Base-by-base conservation (phyloP, 2,797 vertebrate genomes). In the Arctocebus calabarensis region DNA sequence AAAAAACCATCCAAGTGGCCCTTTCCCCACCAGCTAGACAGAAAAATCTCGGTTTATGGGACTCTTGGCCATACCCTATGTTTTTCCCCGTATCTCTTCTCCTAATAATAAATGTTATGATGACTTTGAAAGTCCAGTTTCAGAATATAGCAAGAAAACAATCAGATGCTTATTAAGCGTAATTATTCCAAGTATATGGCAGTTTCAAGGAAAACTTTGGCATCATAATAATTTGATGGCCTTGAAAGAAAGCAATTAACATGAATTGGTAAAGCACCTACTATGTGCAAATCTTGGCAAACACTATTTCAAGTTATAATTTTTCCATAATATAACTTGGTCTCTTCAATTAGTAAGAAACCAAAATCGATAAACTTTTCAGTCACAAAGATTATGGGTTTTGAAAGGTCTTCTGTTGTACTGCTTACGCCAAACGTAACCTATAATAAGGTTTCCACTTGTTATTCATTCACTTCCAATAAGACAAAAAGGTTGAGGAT, bases 401-500 rank as follows among this genome's bases (percentile, higher is more conserved):
- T 91, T 48, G 75, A 94, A 92, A 77, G 61, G 52, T 90, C 64
- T 91, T 93, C 32, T 88, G 27, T 77, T 84, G 27, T 77, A 34
- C 32, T 88, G 8, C 43, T 94, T 78, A 84, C 86, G 59, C 79
- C 40, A 61, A 94, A 88, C 92, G 32, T 86, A 88, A 96, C 81
- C 37, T 85, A 68, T 87, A 77, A n/a, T 92, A 94, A 91, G 37
- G 68, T 82, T 84, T 91, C 74, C 55, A 62, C 43, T 93, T 82
- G 25, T 68, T 97, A 96, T 93, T 96, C 57, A 95, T 62, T 90
- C 66, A 75, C 40, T 90, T 90, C 79, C 73, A 66, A 6, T 66
- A 37, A 61, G 68, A 96, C 91, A 96, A 94, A 97, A 96, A 97
- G 91, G 74, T 55, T 40, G 2, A 29, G 23, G 23, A 94, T 52